These are phyloP conservation scores for Thalassoma bifasciatum DNA, from an alignment of 2,113 vertebrate species.

Conservation along the genomic window DNA sequence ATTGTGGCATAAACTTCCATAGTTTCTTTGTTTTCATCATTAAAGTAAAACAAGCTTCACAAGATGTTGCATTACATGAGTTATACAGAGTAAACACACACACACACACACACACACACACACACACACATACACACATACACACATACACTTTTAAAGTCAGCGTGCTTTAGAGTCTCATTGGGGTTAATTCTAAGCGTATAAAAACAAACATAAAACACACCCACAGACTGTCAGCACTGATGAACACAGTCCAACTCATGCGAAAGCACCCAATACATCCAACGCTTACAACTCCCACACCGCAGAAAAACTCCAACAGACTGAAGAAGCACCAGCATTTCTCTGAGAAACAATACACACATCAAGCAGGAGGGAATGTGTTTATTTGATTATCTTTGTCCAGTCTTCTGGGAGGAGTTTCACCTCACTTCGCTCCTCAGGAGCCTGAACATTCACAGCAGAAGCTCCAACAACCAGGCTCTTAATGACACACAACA, in stretches of 20 bases:
- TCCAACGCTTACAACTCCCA: slow-evolving; percentile 50
- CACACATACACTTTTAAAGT: slow-evolving; percentile 3
- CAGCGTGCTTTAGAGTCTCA: slow-evolving; percentile 3
- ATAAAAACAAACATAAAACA: slow-evolving; percentile 46
- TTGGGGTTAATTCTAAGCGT: slow-evolving; percentile 23
- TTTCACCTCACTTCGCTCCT: neutral
- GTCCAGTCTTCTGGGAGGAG: neutral
- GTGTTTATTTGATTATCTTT: neutral
- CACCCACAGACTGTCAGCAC: slow-evolving; percentile 43
- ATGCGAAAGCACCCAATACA: slow-evolving; percentile 17
- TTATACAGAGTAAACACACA: slow-evolving; percentile 13
- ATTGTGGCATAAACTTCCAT: slow-evolving; percentile 11
- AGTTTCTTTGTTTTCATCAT: slow-evolving; percentile 27
- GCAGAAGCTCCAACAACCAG: neutral
- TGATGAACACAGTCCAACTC: slow-evolving; percentile 40
- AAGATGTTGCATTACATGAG: neutral
- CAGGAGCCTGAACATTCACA: neutral
- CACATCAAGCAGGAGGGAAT: neutral
- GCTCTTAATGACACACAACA: neutral
- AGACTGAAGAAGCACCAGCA: slow-evolving; percentile 6
- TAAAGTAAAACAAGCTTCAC: neutral
- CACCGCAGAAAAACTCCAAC: slow-evolving; percentile 21
- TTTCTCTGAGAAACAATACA: neutral
- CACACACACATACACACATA: slow-evolving; percentile 12
- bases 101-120: too few species aligned